These are phyloP conservation scores for Butorides virescens DNA, from an alignment of 2,113 vertebrate genomes.

Conservation along the genomic window DNA sequence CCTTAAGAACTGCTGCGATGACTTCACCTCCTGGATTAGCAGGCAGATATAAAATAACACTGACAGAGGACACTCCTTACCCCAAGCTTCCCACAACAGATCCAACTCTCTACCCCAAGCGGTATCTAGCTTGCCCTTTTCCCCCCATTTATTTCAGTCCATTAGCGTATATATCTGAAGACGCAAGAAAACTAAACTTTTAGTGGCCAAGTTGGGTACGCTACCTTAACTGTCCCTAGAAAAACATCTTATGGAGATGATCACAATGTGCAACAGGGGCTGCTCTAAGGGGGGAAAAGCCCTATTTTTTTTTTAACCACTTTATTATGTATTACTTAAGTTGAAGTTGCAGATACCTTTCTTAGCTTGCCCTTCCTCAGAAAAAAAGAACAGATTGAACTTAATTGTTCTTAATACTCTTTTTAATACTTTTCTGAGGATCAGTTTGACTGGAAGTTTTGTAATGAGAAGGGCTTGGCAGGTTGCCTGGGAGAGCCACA, in stretches of 20 bases:
- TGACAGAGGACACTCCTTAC: background rate
- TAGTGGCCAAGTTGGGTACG: background rate
- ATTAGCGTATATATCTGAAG: background rate
- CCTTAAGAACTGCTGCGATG: background rate
- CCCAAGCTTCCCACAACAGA: background rate
- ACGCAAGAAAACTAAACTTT: background rate
- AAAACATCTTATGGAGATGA: background rate
- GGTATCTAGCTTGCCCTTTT: background rate
- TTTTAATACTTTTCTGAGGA: background rate
- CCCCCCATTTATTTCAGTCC: accelerated
- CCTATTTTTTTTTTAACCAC: background rate
- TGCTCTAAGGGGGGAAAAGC: background rate
- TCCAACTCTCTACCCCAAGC: background rate
- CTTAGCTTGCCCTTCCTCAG: background rate
- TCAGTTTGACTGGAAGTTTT: background rate
- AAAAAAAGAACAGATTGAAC: background rate
- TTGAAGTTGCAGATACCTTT: background rate
- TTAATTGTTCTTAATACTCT: background rate
- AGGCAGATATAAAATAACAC: background rate
- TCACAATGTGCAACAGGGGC: background rate
- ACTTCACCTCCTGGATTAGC: background rate
- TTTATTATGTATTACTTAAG: background rate
- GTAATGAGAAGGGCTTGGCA: background rate
- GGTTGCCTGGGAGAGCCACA: background rate
- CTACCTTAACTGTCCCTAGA: background rate